A percentile compares a stretch with the other conserved stretches of the same genome.
phyloP scores from a whole-genome alignment of 2,888 invertebrate genomes.

The Bursaphelenchus okinawaensis region DNA sequence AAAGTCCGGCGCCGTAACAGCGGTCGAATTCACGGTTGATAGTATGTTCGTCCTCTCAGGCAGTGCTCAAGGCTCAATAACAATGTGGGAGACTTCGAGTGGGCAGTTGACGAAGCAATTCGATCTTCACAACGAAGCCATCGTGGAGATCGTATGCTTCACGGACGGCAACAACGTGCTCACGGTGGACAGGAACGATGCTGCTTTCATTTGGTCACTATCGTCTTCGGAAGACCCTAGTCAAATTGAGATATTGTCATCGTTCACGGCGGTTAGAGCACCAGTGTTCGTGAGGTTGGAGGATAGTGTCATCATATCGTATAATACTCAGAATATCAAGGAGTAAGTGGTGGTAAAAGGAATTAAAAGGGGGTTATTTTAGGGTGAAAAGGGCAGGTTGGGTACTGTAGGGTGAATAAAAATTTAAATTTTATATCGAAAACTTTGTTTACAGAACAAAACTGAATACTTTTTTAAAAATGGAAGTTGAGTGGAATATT shows the following conservation, averaged over 20 bases:
- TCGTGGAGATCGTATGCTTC: constrained; percentile 16
- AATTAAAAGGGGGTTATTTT: too few species aligned
- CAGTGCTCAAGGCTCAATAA: constrained; percentile 35
- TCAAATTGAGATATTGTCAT: constrained; percentile 25
- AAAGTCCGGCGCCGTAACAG: constrained; percentile 41
- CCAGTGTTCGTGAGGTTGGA: constrained; percentile 24
- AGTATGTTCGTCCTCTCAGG: constrained; percentile 44
- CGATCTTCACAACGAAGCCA: constrained; percentile 24
- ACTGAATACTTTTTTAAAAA: too few species aligned
- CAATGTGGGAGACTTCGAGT: constrained; percentile 36
- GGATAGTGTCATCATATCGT: constrained; percentile 28
- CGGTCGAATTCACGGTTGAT: constrained; percentile 46
- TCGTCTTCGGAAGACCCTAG: constrained; percentile 31
- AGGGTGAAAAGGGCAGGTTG: too few species aligned
- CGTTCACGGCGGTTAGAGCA: constrained; percentile 20
- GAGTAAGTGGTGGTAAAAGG: constrained; percentile 48
- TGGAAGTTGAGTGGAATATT: too few species aligned
- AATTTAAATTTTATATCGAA: too few species aligned
- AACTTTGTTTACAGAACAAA: too few species aligned
- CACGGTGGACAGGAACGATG: constrained; percentile 40
- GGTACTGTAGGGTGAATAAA: too few species aligned
- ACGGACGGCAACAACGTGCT: constrained; percentile 41
- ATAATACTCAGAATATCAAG: constrained; percentile 40
- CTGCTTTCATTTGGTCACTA: constrained; percentile 40
- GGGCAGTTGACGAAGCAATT: constrained; percentile 31